Conservation (phyloP, 2,113 vertebrate genomes). For the Alosa alosa region DNA sequence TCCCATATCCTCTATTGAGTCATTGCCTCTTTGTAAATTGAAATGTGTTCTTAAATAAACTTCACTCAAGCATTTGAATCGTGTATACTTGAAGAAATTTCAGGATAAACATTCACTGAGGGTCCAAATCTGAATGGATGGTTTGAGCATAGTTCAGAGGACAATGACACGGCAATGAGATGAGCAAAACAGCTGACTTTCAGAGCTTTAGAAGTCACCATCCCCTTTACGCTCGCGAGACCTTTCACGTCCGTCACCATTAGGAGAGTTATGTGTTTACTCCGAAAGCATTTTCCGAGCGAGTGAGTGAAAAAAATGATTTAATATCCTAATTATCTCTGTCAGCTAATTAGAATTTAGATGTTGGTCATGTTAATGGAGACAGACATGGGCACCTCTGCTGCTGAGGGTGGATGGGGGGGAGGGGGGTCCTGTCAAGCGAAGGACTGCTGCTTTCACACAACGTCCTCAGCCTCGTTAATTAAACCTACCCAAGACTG, state of each 20-base stretch:
- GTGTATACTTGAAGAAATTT: neutral
- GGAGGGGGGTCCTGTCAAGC: slow-evolving; percentile 34
- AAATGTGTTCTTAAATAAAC: neutral
- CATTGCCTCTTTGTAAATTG: neutral
- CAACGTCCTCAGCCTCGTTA: slow-evolving; percentile 41
- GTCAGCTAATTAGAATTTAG: slow-evolving; percentile 51
- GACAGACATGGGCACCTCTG: slow-evolving; percentile 41
- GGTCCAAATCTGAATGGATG: neutral
- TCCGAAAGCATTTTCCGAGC: slow-evolving; percentile 43
- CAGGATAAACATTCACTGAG: neutral
- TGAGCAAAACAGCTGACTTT: slow-evolving; percentile 24
- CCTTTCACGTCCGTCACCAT: slow-evolving; percentile 41
- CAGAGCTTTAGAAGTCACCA: slow-evolving; percentile 40
- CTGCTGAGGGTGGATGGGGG: slow-evolving; percentile 17
- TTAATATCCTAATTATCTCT: slow-evolving; percentile 54
- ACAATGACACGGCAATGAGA: neutral
- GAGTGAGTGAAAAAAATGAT: slow-evolving; percentile 41
- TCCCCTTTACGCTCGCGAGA: slow-evolving; percentile 26
- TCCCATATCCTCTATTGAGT: no score
- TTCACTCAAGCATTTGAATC: neutral
- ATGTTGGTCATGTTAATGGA: slow-evolving; percentile 45
- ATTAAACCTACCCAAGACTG: slow-evolving; percentile 35
- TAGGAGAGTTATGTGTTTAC: slow-evolving; percentile 48
- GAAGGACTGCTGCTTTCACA: slow-evolving; percentile 38
- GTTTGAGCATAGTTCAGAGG: neutral